These are phyloP conservation scores for Sycophila texana DNA, from an alignment of 2,888 invertebrate genomes.

Conservation along the genomic window DNA sequence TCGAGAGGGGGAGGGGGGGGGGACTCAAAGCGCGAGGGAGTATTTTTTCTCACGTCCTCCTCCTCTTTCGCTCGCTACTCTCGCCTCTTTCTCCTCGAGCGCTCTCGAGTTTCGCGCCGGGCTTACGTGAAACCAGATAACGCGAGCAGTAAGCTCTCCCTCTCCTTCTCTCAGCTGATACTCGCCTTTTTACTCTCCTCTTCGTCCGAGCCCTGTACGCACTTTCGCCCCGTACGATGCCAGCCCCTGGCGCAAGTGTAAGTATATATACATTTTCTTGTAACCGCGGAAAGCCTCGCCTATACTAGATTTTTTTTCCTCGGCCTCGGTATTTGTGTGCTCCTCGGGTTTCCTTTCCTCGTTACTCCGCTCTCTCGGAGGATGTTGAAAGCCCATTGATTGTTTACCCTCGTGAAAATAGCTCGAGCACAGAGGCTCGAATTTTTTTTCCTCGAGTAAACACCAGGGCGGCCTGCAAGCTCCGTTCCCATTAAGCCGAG, in stretches of 20 bases:
- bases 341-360: background rate
- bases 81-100: constrained; percentile 15
- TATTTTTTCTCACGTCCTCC: constrained; percentile 31
- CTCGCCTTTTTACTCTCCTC: background rate
- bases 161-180: constrained; percentile 50
- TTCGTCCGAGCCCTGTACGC: background rate
- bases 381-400: constrained; percentile 11
- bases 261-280: background rate
- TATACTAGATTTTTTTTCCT: constrained; percentile 2
- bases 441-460: background rate
- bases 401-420: constrained; percentile 8
- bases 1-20: no score
- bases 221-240: background rate
- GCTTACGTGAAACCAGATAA: constrained; percentile 52
- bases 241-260: background rate
- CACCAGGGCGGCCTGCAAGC: background rate
- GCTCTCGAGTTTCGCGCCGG: constrained; percentile 49
- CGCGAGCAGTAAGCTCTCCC: constrained; percentile 41
- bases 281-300: background rate
- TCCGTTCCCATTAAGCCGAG: constrained; percentile 20
- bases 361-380: background rate
- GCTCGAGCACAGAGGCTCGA: background rate
- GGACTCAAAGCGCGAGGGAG: no score
- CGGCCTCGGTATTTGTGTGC: background rate
- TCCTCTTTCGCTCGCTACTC: background rate